A percentile compares a stretch with the other conserved stretches of the same genome.
phyloP scores from a whole-genome alignment of 2,888 invertebrate genomes.

The Ceraclea dissimilis region DNA sequence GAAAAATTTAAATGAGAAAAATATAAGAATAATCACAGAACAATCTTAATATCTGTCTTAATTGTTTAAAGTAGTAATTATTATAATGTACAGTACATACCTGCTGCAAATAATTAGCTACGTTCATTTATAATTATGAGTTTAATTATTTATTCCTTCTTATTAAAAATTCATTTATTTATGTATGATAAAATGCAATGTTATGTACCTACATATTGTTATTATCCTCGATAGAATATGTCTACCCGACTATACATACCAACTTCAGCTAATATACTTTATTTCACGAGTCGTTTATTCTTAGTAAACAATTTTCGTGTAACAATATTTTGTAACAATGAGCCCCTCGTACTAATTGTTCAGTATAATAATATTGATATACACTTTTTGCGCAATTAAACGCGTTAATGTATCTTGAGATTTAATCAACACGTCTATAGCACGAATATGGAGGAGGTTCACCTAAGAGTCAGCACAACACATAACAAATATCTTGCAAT shows the following conservation, averaged over 20 bases:
- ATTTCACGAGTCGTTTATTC: background rate
- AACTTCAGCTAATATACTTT: no score
- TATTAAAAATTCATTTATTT: background rate
- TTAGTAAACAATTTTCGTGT: background rate
- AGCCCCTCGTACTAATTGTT: background rate
- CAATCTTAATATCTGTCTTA: background rate
- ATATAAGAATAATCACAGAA: background rate
- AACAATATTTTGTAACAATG: background rate
- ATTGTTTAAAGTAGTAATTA: background rate
- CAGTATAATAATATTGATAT: no score
- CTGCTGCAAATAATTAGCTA: no score
- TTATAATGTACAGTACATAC: background rate
- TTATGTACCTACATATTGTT: no score
- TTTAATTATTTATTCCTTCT: background rate
- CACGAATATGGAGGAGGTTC: no score
- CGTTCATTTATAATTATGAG: background rate
- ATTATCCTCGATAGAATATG: no score
- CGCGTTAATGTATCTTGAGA: conserved; percentile 8
- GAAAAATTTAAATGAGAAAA: background rate
- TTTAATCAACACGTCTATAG: conserved; percentile 3
- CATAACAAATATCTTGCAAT: no score
- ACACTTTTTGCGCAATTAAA: conserved; percentile 11
- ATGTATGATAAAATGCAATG: background rate
- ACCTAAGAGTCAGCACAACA: no score
- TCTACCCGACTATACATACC: no score